phyloP scores from a whole-genome alignment of 2,888 invertebrate genomes.

The Lordiphosa fenestrarum region DNA sequence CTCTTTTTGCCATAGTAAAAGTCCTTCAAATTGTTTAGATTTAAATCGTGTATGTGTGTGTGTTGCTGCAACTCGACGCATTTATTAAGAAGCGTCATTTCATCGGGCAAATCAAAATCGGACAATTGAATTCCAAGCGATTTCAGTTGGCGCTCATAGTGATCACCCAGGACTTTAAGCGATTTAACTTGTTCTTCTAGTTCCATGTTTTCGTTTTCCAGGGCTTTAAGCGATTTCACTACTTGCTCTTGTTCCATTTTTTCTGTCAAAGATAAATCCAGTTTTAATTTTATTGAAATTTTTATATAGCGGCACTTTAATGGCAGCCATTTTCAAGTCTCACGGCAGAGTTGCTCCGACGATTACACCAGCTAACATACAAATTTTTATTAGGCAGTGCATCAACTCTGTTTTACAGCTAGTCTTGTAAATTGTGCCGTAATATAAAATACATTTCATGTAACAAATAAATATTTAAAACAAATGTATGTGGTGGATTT shows the following conservation, averaged over 20 bases:
- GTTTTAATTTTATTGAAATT: not conserved
- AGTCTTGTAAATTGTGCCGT: too few relatives aligned
- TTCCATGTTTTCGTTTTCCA: slow-evolving; percentile 54
- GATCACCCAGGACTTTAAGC: slow-evolving; percentile 58
- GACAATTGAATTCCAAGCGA: slow-evolving; percentile 66
- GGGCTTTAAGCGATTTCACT: slow-evolving; percentile 46
- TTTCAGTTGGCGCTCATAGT: slow-evolving; percentile 72
- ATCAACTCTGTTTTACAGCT: too few relatives aligned
- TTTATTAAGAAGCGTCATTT: slow-evolving; percentile 60
- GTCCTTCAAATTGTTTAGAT: slow-evolving; percentile 62
- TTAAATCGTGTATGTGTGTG: slow-evolving; percentile 65
- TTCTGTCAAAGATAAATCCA: slow-evolving; percentile 36
- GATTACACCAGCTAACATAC: too few relatives aligned
- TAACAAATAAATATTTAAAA: too few relatives aligned
- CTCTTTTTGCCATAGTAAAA: slow-evolving; percentile 64
- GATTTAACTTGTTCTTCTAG: slow-evolving; percentile 52
- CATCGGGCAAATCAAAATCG: slow-evolving; percentile 74
- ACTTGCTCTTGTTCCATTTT: slow-evolving; percentile 55
- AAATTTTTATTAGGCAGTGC: too few relatives aligned
- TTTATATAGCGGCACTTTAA: too few relatives aligned
- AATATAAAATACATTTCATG: too few relatives aligned
- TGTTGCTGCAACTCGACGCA: slow-evolving; percentile 62
- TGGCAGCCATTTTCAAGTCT: slow-evolving; percentile 36
- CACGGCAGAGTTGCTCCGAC: too few relatives aligned
- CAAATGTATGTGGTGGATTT: too few relatives aligned